Percentiles rank a stretch among this genome's conserved stretches.
Evolutionary conservation across 2,797 vertebrate genomes (phyloP).

Genomic region (Tiaroga cobitis): DNA sequence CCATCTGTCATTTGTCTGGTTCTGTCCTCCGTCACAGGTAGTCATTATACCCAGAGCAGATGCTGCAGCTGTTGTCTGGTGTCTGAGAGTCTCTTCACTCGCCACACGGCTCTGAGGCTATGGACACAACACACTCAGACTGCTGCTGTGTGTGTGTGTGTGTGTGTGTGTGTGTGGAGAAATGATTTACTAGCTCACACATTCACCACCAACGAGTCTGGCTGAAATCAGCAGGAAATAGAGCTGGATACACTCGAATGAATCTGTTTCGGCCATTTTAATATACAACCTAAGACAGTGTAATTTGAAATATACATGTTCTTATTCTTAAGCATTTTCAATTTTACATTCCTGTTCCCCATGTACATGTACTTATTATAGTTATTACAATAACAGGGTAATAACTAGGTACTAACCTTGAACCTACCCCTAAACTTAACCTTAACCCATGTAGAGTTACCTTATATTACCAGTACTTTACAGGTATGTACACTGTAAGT

Average conservation of each 20-base stretch:
- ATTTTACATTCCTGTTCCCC: not conserved
- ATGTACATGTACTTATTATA: too few species aligned
- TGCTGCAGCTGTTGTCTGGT: constrained; percentile 74
- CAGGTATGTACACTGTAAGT: too few species aligned
- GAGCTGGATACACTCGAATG: not conserved
- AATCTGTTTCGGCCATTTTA: not conserved
- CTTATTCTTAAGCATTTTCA: not conserved
- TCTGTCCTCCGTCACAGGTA: constrained; percentile 65
- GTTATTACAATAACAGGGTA: too few species aligned
- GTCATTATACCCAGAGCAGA: constrained; percentile 77
- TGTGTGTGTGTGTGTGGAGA: constrained; percentile 7
- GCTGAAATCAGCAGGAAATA: constrained; percentile 1
- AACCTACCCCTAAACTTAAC: too few species aligned
- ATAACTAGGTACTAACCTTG: too few species aligned
- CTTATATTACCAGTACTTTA: too few species aligned
- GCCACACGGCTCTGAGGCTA: constrained; percentile 58
- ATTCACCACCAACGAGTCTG: constrained; percentile 5
- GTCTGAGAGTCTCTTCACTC: constrained; percentile 70
- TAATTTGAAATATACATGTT: not conserved
- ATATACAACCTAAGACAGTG: not conserved
- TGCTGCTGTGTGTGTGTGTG: constrained; percentile 12
- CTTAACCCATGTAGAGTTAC: too few species aligned
- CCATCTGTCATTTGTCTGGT: constrained; percentile 11
- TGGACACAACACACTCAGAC: constrained; percentile 35
- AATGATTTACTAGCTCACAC: constrained; percentile 7